These are phyloP conservation scores for Rhamnusium bicolor DNA, from an alignment of 2,888 invertebrate species.

Conservation along the genomic window DNA sequence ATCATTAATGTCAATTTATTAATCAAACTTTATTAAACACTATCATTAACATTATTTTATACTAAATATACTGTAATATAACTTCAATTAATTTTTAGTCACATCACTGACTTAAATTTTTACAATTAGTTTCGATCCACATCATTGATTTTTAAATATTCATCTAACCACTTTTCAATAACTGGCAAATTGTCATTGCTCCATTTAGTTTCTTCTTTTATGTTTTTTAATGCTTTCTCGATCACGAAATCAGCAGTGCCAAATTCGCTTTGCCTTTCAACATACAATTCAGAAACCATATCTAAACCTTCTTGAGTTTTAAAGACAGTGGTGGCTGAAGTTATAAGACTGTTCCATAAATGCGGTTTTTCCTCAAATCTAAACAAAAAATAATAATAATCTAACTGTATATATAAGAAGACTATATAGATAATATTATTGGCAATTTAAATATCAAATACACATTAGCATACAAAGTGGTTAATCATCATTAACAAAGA, in stretches of 20 bases:
- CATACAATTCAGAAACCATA: slow-evolving; percentile 79
- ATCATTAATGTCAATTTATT: background rate
- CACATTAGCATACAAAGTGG: no score
- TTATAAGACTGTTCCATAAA: slow-evolving; percentile 84
- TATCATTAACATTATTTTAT: background rate
- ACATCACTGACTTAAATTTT: no score
- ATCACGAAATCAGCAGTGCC: slow-evolving; percentile 83
- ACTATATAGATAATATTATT: no score
- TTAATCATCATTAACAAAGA: no score
- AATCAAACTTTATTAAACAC: background rate
- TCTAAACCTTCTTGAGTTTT: slow-evolving; percentile 83
- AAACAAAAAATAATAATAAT: no score
- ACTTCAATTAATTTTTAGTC: slow-evolving; percentile 14
- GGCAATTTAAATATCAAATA: no score
- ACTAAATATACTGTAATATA: background rate
- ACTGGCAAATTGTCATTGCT: slow-evolving; percentile 83
- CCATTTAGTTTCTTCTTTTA: slow-evolving; percentile 84
- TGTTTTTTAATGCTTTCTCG: slow-evolving; percentile 81
- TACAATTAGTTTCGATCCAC: slow-evolving; percentile 10
- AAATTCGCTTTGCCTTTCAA: slow-evolving; percentile 78
- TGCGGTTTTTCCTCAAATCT: slow-evolving; percentile 81
- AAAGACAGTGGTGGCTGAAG: slow-evolving; percentile 83
- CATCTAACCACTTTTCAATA: slow-evolving; percentile 82
- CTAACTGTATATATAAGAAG: no score
- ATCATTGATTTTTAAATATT: slow-evolving; percentile 69